Base-by-base conservation (phyloP, 30 jellyfish, hydroid and myxozoan species). In the Morbakka virulenta region DNA sequence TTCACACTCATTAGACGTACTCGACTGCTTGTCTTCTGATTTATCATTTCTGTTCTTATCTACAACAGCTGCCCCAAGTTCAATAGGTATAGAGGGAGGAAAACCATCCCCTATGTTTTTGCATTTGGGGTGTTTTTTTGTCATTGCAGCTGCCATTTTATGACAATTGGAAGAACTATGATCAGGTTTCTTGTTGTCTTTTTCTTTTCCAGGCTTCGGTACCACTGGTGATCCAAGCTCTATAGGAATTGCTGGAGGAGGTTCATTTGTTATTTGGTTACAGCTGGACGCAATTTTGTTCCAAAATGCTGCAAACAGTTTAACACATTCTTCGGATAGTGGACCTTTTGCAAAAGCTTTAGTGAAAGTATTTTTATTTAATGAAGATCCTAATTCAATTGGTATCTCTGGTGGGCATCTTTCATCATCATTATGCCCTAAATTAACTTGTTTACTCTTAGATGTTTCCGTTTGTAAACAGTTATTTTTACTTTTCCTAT, bases 191-290 rank as follows among this genome's bases (percentile, higher is more conserved):
- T n/a, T n/a, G n/a, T n/a, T n/a, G n/a, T n/a, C 57, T 6, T 41
- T 41, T 6, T 17, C 17, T 41, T 61, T 36, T 9, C 36, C 87
- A 4, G 31, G 26, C 4, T 1, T 72, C 61, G 33, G 32, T 68
- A 26, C 41, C 25, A 50, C 52, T 4, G 84, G 41, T 26, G 85
- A 61, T 21, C 87, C 87, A 17, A 75, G 24, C 74, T 75, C 87
- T 2, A 75, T 62, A 11, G 87, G 87, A n/a, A 75, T 75, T 50
- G 64, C 83, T 4, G 86, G 83, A 4, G 57, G 57, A 6, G 57
- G 57, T 41, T 41, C 57, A 17, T 41, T 41, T 41, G 9, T 41
- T 17, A 6, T 17, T 41, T 41, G 57, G 9, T 41, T 41, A 17
- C 57, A 41, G 57, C 17, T 41, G 13, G 9, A 9, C n/a, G n/a